A percentile compares a stretch with the other conserved stretches of the same genome.
phyloP scores from a whole-genome alignment of 92 coral and sea anemone species.

The Blastomussa wellsi region DNA sequence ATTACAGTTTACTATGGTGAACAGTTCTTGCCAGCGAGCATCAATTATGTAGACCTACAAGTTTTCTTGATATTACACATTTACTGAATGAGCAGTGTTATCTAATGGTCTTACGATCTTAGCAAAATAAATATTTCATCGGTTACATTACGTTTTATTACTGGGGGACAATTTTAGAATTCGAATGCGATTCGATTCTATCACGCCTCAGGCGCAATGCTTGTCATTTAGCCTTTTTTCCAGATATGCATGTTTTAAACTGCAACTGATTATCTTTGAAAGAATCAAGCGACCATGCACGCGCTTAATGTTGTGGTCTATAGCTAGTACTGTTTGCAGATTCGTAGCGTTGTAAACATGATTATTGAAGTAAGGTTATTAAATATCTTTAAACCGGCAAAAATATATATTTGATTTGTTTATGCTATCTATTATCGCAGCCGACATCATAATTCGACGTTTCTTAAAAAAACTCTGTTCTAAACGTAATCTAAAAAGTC shows the following conservation, averaged over 20 bases:
- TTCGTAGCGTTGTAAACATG: neutral
- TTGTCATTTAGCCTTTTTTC: neutral
- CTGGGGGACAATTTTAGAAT: neutral
- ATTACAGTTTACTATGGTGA: neutral
- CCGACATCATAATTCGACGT: neutral
- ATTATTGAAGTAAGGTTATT: neutral
- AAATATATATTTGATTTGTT: neutral
- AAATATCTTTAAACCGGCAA: no score
- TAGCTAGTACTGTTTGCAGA: neutral
- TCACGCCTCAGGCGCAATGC: neutral
- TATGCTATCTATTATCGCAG: neutral
- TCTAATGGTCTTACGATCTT: neutral
- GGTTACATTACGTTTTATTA: neutral
- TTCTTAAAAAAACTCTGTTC: neutral
- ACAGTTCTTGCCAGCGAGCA: neutral
- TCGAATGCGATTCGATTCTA: neutral
- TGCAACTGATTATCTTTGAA: neutral
- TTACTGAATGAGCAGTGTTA: neutral
- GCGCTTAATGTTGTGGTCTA: neutral
- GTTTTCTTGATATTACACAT: neutral
- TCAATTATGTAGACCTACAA: neutral
- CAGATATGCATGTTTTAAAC: neutral
- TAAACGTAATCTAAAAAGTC: neutral
- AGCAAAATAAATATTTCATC: neutral
- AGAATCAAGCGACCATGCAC: neutral